Evolutionary conservation across 2,888 invertebrate species (phyloP), one percentile per base, ranked within the genome.

Genomic region (Didymodactylos carnosus): DNA sequence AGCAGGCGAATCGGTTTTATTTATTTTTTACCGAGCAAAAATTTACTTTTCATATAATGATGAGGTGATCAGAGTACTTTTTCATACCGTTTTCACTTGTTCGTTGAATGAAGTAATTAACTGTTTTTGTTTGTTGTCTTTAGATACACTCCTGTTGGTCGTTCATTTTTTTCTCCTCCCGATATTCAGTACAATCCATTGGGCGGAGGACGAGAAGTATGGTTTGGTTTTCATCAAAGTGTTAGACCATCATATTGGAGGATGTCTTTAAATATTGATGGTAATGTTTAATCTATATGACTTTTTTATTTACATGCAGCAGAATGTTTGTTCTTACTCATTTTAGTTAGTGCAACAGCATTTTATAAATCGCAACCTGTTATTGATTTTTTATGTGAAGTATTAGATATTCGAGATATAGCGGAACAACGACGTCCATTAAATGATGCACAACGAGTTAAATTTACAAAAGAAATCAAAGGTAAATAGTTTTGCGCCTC

Each of bases 141-240:
- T 14, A 62, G 85, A 40, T 99, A 99, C 83, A 99, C 98, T 71
- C 98, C 98, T 23, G 98, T 99, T 43, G 98, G 98, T 29, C 88
- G 98, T 76, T 97, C 97, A 78, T 99, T 99, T 85, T 99, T 99
- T 86, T 95, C 95, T 77, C 92, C 94, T 27, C 97, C 97, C 5
- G 94, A 95, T 84, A 94, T 93, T 72, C 70, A 70, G 23, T 95
- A 94, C 81, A 95, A 98, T 86, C 95, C 95, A 0, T 86, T 99
- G 75, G 88, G 89, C 0, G 95, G 97, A 77, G 97, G 97, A 39
- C 87, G 97, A 78, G 97, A 97, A 84, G 98, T 99, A 2, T 99
- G 98, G 98, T 99, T 99, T 86, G 98, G 98, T 84, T 99, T 99
- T 84, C 98, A 99, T 87, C 98, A 99, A 85, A 94, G 94, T 77